These are phyloP conservation scores for Hormiphora californensis DNA, from an alignment of 37 sponge, comb jelly and placozoan species.

Conservation along the genomic window DNA sequence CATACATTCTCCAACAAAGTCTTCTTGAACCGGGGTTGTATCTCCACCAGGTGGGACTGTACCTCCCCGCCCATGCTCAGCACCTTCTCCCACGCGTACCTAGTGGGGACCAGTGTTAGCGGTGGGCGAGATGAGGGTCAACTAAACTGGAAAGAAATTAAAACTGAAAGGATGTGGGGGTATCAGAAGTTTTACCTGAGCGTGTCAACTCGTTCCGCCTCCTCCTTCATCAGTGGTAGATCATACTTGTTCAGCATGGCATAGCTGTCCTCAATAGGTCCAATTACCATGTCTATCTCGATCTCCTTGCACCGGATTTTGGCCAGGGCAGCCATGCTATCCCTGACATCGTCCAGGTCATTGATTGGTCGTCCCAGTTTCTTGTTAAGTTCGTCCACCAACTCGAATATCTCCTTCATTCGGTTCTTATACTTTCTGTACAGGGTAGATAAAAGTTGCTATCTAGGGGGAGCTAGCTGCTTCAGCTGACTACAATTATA, in stretches of 20 bases:
- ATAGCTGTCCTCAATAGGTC: constrained; percentile 87
- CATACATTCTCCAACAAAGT: constrained; percentile 67
- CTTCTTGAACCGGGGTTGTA: constrained; percentile 75
- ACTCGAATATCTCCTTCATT: constrained; percentile 48
- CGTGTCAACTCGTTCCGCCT: constrained; percentile 89
- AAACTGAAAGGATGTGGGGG: too few species aligned
- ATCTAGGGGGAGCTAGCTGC: too few species aligned
- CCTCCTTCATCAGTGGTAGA: constrained; percentile 72
- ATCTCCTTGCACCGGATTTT: constrained; percentile 78
- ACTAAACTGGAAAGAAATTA: too few species aligned
- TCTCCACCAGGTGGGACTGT: constrained; percentile 67
- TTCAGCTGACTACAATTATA: too few species aligned
- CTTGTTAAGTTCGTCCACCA: constrained; percentile 70
- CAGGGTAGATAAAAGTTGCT: too few species aligned
- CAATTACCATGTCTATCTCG: constrained; percentile 78
- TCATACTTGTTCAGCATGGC: constrained; percentile 74
- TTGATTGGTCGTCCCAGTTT: constrained; percentile 67
- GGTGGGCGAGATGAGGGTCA: too few species aligned
- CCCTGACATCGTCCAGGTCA: constrained; percentile 90
- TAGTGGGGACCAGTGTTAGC: too few species aligned
- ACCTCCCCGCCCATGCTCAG: constrained; percentile 67
- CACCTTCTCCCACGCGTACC: constrained; percentile 78
- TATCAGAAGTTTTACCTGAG: too few species aligned
- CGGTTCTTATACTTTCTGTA: constrained; percentile 39
- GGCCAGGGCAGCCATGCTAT: constrained; percentile 73